Percentiles rank a stretch among this genome's conserved stretches.
Conservation (phyloP, 2,888 invertebrate genomes). For the Euproctis similis region DNA sequence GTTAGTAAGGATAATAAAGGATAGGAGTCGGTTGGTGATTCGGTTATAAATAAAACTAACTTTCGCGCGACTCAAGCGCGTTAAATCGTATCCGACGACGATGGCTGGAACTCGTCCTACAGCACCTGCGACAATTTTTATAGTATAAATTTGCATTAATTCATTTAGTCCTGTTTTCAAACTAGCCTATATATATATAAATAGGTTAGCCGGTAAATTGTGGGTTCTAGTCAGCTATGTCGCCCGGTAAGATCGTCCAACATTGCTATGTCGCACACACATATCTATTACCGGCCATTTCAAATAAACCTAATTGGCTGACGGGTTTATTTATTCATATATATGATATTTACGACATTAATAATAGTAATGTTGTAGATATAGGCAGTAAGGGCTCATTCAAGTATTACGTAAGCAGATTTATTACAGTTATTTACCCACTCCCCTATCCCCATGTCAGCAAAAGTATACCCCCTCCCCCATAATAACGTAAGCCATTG, state of each 20-base stretch:
- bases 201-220: constrained; percentile 75
- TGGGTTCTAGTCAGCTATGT: constrained; percentile 52
- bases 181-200: constrained; percentile 62
- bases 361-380: too few species aligned
- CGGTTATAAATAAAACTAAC: constrained; percentile 69
- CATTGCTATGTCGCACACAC: constrained; percentile 23
- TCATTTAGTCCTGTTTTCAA: constrained; percentile 73
- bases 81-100: constrained; percentile 65
- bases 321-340: too few species aligned
- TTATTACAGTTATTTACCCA: too few species aligned
- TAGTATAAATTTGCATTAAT: constrained; percentile 76
- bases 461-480: too few species aligned
- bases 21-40: too few species aligned
- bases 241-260: constrained; percentile 14
- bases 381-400: too few species aligned
- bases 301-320: constrained; percentile 27
- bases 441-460: too few species aligned
- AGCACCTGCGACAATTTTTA: constrained; percentile 76
- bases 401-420: too few species aligned
- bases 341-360: too few species aligned
- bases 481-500: too few species aligned
- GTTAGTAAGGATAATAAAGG: too few species aligned
- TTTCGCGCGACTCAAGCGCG: constrained; percentile 62
- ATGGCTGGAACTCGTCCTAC: constrained; percentile 66
- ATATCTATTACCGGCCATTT: constrained; percentile 12